Evolutionary conservation across 2,113 vertebrate genomes (phyloP), one percentile per base, ranked within the genome.

Genomic region (Microcebus jonahi): DNA sequence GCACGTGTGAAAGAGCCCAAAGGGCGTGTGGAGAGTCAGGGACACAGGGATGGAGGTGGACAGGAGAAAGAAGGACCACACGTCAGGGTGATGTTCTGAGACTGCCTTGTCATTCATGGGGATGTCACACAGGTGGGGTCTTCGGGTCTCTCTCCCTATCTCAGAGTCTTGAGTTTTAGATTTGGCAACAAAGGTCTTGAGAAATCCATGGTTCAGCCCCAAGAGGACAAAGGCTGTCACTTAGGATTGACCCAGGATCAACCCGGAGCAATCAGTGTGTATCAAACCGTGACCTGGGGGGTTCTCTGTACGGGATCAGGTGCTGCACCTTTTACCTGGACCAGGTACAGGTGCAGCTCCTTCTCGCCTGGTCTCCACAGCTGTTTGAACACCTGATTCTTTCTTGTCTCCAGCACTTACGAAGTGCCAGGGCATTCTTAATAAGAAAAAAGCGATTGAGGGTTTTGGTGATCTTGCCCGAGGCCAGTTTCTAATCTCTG

Each of bases 71-170:
- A 36, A 90, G 45, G 53, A 4, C 23, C 29, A 6, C 67, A 15
- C 3, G 21, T 7, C 8, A 9, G 18, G 42, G 36, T 3, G 11
- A 8, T 0, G 10, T 29, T 57, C 53, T 9, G 29, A 59, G 65
- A 48, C 20, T 65, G 36, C 10, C 20, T 15, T 0, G 0, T 42
- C 65, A 4, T 8, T 6, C 25, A 45, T 3, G 53, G 0, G 3
- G 48, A 1, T 6, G 9, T 39, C 6, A 4, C 6, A 0, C 5
- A 12, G 85, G 13, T 1, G 42, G 20, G 29, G 25, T 29, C 17
- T 50, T 84, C 29, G 67, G 20, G 10, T 67, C 57, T 73, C 0
- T 50, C 42, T 81, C 55, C 59, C 20, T 6, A 0, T 61, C 21
- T 42, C 8, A 1, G 25, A 14, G 73, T 45, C 77, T 76, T 36